Evolutionary conservation across 2,797 vertebrate genomes (phyloP).

Genomic region (Steatocranus sp.): DNA sequence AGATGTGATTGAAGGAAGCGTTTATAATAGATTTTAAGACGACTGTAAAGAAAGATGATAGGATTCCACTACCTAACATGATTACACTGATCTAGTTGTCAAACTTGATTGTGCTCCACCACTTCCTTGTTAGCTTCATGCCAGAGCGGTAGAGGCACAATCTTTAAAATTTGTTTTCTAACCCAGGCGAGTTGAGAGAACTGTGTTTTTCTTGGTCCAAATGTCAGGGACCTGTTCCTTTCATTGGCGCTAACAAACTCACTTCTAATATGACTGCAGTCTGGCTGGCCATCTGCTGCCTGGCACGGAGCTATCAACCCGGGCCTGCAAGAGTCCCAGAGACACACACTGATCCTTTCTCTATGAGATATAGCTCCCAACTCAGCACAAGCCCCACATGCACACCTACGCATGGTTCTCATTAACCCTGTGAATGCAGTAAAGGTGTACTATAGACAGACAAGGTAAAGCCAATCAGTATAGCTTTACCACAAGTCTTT

Average conservation of each 20-base stretch:
- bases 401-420: conserved; percentile 43
- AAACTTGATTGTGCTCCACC: background rate
- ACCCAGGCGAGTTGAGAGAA: conserved; percentile 7
- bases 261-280: conserved; percentile 66
- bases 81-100: conserved; percentile 1
- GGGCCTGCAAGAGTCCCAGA: conserved; percentile 50
- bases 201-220: conserved; percentile 34
- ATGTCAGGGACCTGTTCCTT: conserved; percentile 66
- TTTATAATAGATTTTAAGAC: background rate
- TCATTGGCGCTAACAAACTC: conserved; percentile 67
- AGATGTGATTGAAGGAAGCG: conserved; percentile 14
- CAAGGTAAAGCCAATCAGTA: background rate
- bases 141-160: background rate
- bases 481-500: conserved; percentile 4
- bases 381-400: conserved; percentile 16
- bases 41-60: background rate
- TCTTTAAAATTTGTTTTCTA: background rate
- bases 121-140: background rate
- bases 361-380: conserved; percentile 25
- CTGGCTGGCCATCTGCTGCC: conserved; percentile 78
- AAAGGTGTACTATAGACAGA: conserved; percentile 35
- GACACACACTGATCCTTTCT: conserved; percentile 60
- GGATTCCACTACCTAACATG: conserved; percentile 5
- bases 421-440: conserved; percentile 18
- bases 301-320: conserved; percentile 72